Evolutionary conservation across 1,140 invertebrate genomes (phyloP).

Genomic region (Drosophila orena): DNA sequence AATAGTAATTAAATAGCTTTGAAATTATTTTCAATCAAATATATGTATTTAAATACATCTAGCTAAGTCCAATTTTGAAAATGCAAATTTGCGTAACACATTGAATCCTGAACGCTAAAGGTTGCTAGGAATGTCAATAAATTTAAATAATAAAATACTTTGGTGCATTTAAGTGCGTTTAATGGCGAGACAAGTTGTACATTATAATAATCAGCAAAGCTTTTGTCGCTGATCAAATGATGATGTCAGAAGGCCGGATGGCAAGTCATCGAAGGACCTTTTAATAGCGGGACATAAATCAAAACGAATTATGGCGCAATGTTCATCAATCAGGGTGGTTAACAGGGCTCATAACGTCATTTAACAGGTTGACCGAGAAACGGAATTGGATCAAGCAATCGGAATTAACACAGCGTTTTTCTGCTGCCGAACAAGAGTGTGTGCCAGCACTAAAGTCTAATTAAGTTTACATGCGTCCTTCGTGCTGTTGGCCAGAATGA

Average conservation of each 20-base stretch:
- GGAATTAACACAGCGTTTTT: slow-evolving; percentile 22
- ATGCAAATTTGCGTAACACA: too few species aligned
- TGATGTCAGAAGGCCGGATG: not conserved
- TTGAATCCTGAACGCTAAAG: too few species aligned
- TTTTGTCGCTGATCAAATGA: not conserved
- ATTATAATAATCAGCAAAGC: not conserved
- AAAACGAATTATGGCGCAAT: slow-evolving; percentile 43
- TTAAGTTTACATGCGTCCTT: slow-evolving; percentile 75
- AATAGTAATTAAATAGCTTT: too few species aligned
- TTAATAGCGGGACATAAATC: slow-evolving; percentile 49
- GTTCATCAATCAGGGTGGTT: slow-evolving; percentile 46
- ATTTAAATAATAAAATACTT: too few species aligned
- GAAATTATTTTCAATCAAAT: too few species aligned
- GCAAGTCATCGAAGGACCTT: slow-evolving; percentile 25
- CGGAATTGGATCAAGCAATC: slow-evolving; percentile 21
- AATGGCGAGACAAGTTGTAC: not conserved
- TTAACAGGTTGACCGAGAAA: slow-evolving; percentile 26
- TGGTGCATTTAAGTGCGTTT: too few species aligned
- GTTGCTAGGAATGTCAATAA: too few species aligned
- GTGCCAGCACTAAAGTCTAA: slow-evolving; percentile 72
- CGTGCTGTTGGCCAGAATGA: slow-evolving; percentile 55
- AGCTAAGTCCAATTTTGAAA: too few species aligned
- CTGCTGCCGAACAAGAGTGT: too few species aligned
- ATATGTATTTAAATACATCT: too few species aligned
- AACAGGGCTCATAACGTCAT: slow-evolving; percentile 28